These are phyloP conservation scores for Drosophila lacteicornis DNA, from an alignment of 1,140 invertebrate genomes.

Conservation along the genomic window DNA sequence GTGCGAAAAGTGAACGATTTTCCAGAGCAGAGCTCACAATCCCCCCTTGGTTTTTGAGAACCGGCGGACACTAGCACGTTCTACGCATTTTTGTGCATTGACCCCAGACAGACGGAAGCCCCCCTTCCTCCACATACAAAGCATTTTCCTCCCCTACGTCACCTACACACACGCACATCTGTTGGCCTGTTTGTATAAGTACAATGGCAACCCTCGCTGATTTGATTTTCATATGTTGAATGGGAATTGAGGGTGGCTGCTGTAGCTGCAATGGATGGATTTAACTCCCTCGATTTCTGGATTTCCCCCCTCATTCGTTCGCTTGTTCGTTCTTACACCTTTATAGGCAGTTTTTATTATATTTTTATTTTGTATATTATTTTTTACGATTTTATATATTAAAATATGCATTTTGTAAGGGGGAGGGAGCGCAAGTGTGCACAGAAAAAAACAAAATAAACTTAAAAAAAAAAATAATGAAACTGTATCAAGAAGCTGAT, in stretches of 20 bases:
- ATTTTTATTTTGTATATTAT: conserved; percentile 53
- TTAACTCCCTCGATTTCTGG: conserved; percentile 30
- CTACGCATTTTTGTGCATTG: conserved; percentile 82
- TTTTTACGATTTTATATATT: conserved; percentile 43
- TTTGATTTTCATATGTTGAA: conserved; percentile 68
- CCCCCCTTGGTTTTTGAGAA: conserved; percentile 20
- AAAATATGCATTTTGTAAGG: conserved; percentile 25
- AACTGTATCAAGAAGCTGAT: not conserved
- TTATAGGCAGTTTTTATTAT: conserved; percentile 54
- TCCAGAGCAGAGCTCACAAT: conserved; percentile 28
- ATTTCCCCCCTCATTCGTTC: conserved; percentile 10
- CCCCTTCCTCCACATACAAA: conserved; percentile 2
- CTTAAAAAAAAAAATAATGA: not conserved
- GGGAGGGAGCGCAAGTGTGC: not conserved
- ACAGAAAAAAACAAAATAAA: not conserved
- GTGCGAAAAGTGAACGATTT: conserved; percentile 60
- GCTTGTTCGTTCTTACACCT: conserved; percentile 21
- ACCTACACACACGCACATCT: conserved; percentile 24
- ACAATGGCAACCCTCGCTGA: conserved; percentile 71
- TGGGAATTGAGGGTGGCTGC: conserved; percentile 23
- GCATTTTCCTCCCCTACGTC: conserved; percentile 10
- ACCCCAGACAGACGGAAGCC: conserved; percentile 62
- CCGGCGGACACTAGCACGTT: conserved; percentile 56
- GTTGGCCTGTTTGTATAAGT: conserved; percentile 25
- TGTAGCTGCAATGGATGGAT: conserved; percentile 25